Evolutionary conservation across 2,888 invertebrate species (phyloP).

Genomic region (Heliconius ethilla): DNA sequence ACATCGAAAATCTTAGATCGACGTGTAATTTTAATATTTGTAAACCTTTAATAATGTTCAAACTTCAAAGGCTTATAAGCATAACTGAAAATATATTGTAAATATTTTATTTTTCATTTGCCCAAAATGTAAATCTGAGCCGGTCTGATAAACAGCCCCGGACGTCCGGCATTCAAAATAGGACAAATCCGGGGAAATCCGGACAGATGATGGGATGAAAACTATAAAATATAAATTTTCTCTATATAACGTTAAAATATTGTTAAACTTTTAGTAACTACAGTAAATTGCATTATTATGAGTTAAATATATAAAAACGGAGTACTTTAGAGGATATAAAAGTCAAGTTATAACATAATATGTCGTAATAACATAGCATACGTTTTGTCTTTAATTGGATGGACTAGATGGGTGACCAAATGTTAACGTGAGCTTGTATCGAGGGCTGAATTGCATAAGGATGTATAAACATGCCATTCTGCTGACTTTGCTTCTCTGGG

Average conservation of each 20-base stretch:
- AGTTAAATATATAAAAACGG: neutral
- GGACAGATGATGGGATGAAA: conserved; percentile 34
- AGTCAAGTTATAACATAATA: too few species aligned
- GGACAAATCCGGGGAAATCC: conserved; percentile 40
- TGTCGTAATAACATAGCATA: too few species aligned
- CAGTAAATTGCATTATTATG: neutral
- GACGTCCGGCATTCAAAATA: conserved; percentile 39
- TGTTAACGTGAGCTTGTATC: too few species aligned
- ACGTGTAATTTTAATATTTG: neutral
- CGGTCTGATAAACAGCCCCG: conserved; percentile 31
- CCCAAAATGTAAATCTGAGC: conserved; percentile 21
- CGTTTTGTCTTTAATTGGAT: too few species aligned
- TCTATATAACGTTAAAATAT: conserved; percentile 7
- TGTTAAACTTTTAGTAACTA: neutral
- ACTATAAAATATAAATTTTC: conserved; percentile 30
- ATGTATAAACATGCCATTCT: too few species aligned
- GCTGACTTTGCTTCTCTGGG: too few species aligned
- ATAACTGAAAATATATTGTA: conserved; percentile 3
- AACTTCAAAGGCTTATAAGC: neutral
- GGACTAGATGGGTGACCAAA: too few species aligned
- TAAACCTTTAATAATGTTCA: neutral
- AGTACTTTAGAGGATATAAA: too few species aligned
- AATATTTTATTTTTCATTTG: conserved; percentile 20
- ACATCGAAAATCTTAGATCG: neutral
- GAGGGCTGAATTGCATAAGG: too few species aligned